Evolutionary conservation across 2,113 vertebrate species (phyloP).

Genomic region (Pelvicachromis taeniatus): DNA sequence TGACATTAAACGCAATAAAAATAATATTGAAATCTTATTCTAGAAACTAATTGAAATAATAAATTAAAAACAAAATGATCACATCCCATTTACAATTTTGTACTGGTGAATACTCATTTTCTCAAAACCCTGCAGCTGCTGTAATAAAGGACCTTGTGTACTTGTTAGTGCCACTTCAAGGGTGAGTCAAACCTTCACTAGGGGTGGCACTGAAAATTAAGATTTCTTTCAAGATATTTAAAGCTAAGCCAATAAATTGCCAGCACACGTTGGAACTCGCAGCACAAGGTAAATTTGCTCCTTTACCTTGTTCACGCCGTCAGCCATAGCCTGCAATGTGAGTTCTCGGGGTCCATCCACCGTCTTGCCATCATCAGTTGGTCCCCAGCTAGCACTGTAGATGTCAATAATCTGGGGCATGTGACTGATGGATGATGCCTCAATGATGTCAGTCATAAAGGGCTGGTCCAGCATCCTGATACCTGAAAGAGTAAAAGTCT

Average conservation of each 20-base stretch:
- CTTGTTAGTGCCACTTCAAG: neutral
- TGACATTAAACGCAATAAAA: too few relatives aligned
- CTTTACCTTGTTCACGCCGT: conserved; percentile 95
- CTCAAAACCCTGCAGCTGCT: neutral
- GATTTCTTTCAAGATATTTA: neutral
- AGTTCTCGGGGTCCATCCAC: conserved; percentile 98
- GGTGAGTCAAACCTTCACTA: neutral
- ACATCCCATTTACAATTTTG: neutral
- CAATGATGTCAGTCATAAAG: conserved; percentile 98
- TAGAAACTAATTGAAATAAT: neutral
- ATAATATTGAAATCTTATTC: neutral
- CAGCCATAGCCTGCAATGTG: conserved; percentile 96
- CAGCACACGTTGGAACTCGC: neutral
- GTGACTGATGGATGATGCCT: conserved; percentile 98
- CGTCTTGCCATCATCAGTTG: conserved; percentile 95
- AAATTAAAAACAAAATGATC: neutral
- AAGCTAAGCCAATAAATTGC: neutral
- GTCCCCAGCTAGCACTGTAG: conserved; percentile 98
- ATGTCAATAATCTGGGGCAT: conserved; percentile 98
- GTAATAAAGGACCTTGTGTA: neutral
- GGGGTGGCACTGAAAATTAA: rapidly evolving
- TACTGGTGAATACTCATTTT: neutral
- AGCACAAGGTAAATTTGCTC: neutral
- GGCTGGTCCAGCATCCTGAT: conserved; percentile 98
- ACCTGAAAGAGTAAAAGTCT: conserved; percentile 66